phyloP scores from a whole-genome alignment of 2,888 invertebrate species.

The Caenorhabditis sulstoni region DNA sequence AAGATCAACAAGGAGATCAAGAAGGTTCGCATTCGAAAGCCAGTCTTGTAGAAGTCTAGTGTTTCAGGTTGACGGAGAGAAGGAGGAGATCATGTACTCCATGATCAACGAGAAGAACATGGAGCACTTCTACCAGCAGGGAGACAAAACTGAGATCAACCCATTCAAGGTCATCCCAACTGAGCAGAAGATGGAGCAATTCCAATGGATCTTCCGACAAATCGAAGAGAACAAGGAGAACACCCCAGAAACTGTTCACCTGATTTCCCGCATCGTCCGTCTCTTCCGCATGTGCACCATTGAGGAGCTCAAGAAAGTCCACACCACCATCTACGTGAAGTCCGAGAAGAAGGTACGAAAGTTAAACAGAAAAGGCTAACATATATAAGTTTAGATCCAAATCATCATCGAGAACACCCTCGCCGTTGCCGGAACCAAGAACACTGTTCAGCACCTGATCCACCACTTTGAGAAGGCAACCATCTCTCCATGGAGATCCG shows the following conservation, averaged over 20 bases:
- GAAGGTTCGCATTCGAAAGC: slow-evolving; percentile 4
- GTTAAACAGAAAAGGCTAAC: background rate
- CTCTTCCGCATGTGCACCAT: slow-evolving; percentile 64
- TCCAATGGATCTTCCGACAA: slow-evolving; percentile 49
- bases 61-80: slow-evolving; percentile 51
- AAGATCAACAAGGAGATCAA: slow-evolving; percentile 54
- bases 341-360: slow-evolving; percentile 51
- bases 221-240: slow-evolving; percentile 51
- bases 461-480: slow-evolving; percentile 57
- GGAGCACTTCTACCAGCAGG: slow-evolving; percentile 73
- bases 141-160: slow-evolving; percentile 61
- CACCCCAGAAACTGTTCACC: slow-evolving; percentile 61
- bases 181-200: slow-evolving; percentile 59
- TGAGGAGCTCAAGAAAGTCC: slow-evolving; percentile 61
- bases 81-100: slow-evolving; percentile 70
- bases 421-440: slow-evolving; percentile 71
- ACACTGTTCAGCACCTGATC: slow-evolving; percentile 68
- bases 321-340: slow-evolving; percentile 45
- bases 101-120: slow-evolving; percentile 65
- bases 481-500: slow-evolving; percentile 59
- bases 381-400: slow-evolving; percentile 45
- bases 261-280: slow-evolving; percentile 70
- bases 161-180: slow-evolving; percentile 50
- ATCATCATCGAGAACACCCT: slow-evolving; percentile 65
- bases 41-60: background rate